phyloP scores from a whole-genome alignment of 2,888 invertebrate species.

The Mellilla xanthometata region DNA sequence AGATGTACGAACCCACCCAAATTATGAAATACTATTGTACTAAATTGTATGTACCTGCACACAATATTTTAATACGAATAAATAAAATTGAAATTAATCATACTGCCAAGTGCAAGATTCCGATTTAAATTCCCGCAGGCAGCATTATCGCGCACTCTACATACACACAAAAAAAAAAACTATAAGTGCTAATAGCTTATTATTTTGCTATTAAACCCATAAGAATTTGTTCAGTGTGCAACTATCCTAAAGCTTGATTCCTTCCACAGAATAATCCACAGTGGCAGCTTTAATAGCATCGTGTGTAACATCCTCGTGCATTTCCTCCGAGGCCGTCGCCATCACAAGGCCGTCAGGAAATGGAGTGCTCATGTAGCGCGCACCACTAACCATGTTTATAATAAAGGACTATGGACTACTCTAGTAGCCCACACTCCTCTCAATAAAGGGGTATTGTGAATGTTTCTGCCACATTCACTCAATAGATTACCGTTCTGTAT shows the following conservation, averaged over 20 bases:
- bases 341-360: conserved; percentile 58
- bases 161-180: too few relatives aligned
- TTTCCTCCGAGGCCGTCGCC: conserved; percentile 36
- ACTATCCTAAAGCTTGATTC: neutral
- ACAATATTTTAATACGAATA: too few relatives aligned
- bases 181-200: too few relatives aligned
- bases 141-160: too few relatives aligned
- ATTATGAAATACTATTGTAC: too few relatives aligned
- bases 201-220: too few relatives aligned
- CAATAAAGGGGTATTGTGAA: neutral
- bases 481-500: conserved; percentile 39
- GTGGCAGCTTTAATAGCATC: conserved; percentile 1
- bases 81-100: too few relatives aligned
- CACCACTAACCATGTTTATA: conserved; percentile 39
- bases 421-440: neutral
- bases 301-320: conserved; percentile 19
- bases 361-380: conserved; percentile 42
- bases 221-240: too few relatives aligned
- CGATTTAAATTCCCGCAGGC: too few relatives aligned
- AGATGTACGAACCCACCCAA: too few relatives aligned
- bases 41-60: too few relatives aligned
- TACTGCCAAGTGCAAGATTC: too few relatives aligned
- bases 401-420: neutral
- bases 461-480: conserved; percentile 49
- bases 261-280: neutral